Percentiles rank a stretch among this genome's conserved stretches.
Conservation (phyloP, 2,113 vertebrate species). For the Smithornis capensis region DNA sequence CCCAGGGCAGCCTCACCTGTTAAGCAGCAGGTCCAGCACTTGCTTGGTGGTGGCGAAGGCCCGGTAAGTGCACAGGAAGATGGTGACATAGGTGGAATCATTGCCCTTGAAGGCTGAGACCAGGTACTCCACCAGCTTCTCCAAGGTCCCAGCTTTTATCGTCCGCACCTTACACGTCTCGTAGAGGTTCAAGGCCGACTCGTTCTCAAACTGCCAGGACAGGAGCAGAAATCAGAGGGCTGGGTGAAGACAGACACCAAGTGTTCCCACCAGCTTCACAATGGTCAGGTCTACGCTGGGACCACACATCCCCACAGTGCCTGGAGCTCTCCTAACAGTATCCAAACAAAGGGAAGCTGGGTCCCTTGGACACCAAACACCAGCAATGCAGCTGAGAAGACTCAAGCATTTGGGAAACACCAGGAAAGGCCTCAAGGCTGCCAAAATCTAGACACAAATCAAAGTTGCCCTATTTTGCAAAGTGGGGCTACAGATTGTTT, state of each 20-base stretch:
- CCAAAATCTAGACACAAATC: neutral
- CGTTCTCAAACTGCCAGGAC: constrained; percentile 82
- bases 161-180: constrained; percentile 96
- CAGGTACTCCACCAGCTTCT: constrained; percentile 97
- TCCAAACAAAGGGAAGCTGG: neutral
- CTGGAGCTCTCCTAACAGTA: neutral
- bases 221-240: neutral
- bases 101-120: constrained; percentile 94
- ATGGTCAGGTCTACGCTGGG: neutral
- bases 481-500: neutral
- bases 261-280: neutral
- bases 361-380: neutral
- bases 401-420: neutral
- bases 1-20: constrained; percentile 74
- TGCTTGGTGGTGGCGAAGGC: constrained; percentile 92
- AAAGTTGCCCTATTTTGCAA: neutral
- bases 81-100: constrained; percentile 96
- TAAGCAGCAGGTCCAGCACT: constrained; percentile 94
- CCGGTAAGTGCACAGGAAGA: constrained; percentile 97
- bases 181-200: constrained; percentile 88
- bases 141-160: constrained; percentile 95
- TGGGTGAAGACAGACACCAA: neutral
- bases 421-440: neutral
- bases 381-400: neutral
- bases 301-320: neutral